Evolutionary conservation across 2,113 vertebrate genomes (phyloP).

Genomic region (Steatornis caripensis): DNA sequence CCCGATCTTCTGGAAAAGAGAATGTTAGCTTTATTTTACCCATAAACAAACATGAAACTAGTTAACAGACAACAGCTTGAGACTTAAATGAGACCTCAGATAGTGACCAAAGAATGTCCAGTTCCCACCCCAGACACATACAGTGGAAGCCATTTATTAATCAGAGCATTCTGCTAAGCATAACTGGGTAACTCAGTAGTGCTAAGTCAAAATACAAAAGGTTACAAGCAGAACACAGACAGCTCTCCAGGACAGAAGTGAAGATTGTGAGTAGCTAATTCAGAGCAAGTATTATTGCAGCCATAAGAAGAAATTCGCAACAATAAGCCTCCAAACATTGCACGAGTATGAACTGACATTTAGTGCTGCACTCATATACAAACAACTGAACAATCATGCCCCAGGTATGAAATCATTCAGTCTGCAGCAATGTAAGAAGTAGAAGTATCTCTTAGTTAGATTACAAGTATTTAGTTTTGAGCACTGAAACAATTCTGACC

Average conservation of each 20-base stretch:
- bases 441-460: not conserved
- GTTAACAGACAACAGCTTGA: not conserved
- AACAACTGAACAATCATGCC: not conserved
- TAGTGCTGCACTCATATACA: not conserved
- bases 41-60: not conserved
- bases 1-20: not conserved
- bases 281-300: not conserved
- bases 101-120: not conserved
- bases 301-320: not conserved
- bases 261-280: not conserved
- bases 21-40: not conserved
- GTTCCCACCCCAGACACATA: not conserved
- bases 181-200: not conserved
- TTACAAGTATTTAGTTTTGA: not conserved
- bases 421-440: not conserved
- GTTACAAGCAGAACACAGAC: not conserved
- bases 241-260: not conserved
- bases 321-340: not conserved
- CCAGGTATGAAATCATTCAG: not conserved
- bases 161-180: not conserved
- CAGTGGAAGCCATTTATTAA: not conserved
- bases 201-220: not conserved
- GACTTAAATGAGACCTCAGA: not conserved
- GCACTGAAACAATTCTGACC: not conserved
- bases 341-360: not conserved